Evolutionary conservation across 2,888 invertebrate species (phyloP).

Genomic region (Drosophila meridiana): DNA sequence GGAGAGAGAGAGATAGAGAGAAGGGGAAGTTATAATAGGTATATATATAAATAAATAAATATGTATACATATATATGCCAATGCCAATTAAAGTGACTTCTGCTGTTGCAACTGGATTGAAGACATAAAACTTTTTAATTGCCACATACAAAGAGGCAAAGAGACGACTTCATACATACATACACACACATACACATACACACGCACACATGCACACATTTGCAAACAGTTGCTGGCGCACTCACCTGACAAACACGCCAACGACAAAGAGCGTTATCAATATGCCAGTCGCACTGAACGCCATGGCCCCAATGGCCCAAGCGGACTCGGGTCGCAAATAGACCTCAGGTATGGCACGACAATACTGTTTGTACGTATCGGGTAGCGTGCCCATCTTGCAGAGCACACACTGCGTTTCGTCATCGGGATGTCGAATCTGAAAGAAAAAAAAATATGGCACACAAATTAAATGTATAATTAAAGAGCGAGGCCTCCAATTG

Average conservation of each 20-base stretch:
- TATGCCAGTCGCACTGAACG: slow-evolving; percentile 94
- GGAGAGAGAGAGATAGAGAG: not conserved
- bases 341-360: slow-evolving; percentile 92
- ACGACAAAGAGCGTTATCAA: slow-evolving; percentile 92
- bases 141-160: slow-evolving; percentile 6
- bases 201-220: too few species aligned
- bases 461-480: not conserved
- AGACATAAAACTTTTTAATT: slow-evolving; percentile 49
- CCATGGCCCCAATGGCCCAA: slow-evolving; percentile 97
- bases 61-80: not conserved
- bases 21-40: slow-evolving; percentile 8
- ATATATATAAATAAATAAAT: not conserved
- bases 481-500: not conserved
- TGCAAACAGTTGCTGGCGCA: not conserved
- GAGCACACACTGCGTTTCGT: slow-evolving; percentile 93
- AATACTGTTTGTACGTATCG: slow-evolving; percentile 90
- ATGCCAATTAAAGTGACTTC: slow-evolving; percentile 42
- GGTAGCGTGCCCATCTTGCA: slow-evolving; percentile 95
- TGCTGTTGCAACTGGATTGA: slow-evolving; percentile 14
- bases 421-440: slow-evolving; percentile 91
- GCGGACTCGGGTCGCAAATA: slow-evolving; percentile 93
- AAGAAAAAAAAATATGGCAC: too few species aligned
- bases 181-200: not conserved
- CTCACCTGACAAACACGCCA: slow-evolving; percentile 90
- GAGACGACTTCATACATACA: not conserved